Percentiles rank a stretch among this genome's conserved stretches.
Conservation (phyloP, 2,113 vertebrate species). For the Actenoides hombroni region DNA sequence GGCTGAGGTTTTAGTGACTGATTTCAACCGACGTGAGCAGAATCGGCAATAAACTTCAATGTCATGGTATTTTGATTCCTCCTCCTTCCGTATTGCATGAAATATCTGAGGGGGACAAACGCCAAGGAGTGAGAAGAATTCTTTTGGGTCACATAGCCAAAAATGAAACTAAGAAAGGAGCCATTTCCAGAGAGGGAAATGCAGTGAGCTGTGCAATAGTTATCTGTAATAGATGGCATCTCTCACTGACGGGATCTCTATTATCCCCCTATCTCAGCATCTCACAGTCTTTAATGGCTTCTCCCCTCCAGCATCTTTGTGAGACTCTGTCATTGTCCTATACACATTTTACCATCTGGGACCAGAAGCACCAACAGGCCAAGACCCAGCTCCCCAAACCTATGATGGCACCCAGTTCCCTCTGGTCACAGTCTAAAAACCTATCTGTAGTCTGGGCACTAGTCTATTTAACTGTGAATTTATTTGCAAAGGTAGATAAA, state of each 20-base stretch:
- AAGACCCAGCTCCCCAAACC: background rate
- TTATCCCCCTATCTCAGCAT: slow-evolving; percentile 44
- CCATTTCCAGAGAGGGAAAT: slow-evolving; percentile 50
- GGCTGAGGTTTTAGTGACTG: slow-evolving; percentile 51
- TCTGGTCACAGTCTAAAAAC: background rate
- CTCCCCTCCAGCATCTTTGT: background rate
- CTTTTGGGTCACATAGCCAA: background rate
- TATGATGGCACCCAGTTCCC: background rate
- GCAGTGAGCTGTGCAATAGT: slow-evolving; percentile 46
- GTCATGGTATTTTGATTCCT: slow-evolving; percentile 50
- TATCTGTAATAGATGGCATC: slow-evolving; percentile 53
- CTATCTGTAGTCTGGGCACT: background rate
- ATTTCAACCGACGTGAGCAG: slow-evolving; percentile 59
- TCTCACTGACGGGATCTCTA: slow-evolving; percentile 37
- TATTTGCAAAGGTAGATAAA: background rate
- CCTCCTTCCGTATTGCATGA: background rate
- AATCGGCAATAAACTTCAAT: slow-evolving; percentile 53
- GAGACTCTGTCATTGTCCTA: background rate
- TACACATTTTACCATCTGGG: background rate
- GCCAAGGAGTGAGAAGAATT: slow-evolving; percentile 38
- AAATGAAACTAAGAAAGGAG: slow-evolving; percentile 64
- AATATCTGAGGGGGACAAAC: slow-evolving; percentile 37
- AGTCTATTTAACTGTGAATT: background rate
- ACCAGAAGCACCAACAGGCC: background rate
- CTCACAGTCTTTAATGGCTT: slow-evolving; percentile 29